Conservation (phyloP, 2,797 vertebrate species). For the Peromyscus nudipes region DNA sequence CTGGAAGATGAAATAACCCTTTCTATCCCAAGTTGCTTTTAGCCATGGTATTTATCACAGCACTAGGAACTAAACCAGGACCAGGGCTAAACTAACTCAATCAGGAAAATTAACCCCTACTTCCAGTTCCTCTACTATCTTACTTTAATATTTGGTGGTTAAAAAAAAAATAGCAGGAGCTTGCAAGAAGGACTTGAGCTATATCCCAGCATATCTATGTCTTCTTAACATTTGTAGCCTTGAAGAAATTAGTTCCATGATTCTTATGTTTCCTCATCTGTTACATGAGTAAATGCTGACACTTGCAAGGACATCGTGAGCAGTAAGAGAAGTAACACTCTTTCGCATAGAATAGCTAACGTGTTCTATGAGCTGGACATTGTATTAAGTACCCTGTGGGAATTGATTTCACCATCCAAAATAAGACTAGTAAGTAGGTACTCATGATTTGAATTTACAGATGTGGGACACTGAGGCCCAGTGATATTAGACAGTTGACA, state of each 20-base stretch:
- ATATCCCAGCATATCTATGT: background rate
- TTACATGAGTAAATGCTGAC: background rate
- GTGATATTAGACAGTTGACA: background rate
- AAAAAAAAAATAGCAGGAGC: background rate
- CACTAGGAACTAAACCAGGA: background rate
- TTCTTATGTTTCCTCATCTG: background rate
- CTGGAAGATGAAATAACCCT: background rate
- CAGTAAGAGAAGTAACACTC: background rate
- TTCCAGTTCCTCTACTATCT: background rate
- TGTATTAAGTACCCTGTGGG: background rate
- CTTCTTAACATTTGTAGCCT: background rate
- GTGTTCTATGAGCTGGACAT: background rate
- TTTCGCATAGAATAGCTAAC: background rate
- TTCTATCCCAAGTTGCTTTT: background rate
- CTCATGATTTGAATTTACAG: background rate
- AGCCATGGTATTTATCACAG: background rate
- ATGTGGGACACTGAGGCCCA: background rate
- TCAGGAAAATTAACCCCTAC: background rate
- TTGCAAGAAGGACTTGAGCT: background rate
- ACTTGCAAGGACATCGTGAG: background rate
- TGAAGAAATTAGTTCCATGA: background rate
- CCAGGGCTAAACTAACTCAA: background rate
- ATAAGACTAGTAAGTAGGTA: background rate
- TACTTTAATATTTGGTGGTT: background rate
- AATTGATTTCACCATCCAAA: conserved; percentile 28